A percentile compares a stretch with the other conserved stretches of the same genome.
Evolutionary conservation across 2,113 vertebrate genomes (phyloP).

Genomic region (Poeciliopsis prolifica): DNA sequence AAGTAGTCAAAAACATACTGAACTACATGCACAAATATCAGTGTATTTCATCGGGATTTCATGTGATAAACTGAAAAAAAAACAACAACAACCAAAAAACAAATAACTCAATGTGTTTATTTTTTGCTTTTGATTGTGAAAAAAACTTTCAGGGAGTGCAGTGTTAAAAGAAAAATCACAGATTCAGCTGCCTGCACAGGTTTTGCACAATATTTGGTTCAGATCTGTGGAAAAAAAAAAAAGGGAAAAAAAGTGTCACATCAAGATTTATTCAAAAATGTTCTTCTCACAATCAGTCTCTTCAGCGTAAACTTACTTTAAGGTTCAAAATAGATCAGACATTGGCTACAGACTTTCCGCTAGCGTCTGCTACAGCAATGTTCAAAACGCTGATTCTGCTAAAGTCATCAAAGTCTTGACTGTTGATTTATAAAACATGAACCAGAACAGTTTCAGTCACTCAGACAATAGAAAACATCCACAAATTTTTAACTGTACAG

Average conservation of each 20-base stretch:
- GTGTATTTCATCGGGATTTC: background rate
- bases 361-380: no score
- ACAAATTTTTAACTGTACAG: background rate
- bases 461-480: no score
- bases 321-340: background rate
- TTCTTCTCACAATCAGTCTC: no score
- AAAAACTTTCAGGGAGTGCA: background rate
- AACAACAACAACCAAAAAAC: no score
- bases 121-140: background rate
- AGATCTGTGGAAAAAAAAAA: background rate
- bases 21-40: background rate
- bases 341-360: no score
- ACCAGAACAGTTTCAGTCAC: background rate
- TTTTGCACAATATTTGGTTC: background rate
- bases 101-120: background rate
- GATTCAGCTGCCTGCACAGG: background rate
- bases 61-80: background rate
- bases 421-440: background rate
- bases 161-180: no score
- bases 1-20: background rate
- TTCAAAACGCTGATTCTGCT: background rate
- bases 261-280: background rate
- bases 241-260: background rate
- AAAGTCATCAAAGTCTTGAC: background rate
- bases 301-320: background rate